These are phyloP conservation scores for Semaprochilodus insignis DNA, from an alignment of 2,797 vertebrate species.

Conservation along the genomic window DNA sequence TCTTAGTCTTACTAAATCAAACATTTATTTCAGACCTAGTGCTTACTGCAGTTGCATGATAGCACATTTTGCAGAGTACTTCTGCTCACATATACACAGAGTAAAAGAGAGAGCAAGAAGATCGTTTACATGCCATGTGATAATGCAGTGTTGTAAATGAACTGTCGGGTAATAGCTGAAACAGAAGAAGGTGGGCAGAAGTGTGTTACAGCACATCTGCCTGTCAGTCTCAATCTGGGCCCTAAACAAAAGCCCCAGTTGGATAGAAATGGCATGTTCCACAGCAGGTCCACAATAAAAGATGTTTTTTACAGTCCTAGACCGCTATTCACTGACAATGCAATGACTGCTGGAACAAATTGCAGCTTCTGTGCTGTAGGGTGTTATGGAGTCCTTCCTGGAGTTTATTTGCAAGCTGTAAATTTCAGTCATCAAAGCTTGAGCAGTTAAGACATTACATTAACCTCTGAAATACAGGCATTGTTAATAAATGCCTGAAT, in stretches of 20 bases:
- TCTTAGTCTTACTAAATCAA: no score
- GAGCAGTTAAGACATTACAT: background rate
- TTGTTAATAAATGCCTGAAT: background rate
- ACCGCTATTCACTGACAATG: conserved; percentile 21
- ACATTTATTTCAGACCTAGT: no score
- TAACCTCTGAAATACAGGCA: conserved; percentile 1
- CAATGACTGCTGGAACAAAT: conserved; percentile 40
- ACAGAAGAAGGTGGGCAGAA: background rate
- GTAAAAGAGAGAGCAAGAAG: background rate
- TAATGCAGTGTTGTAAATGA: background rate
- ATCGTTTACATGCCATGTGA: background rate
- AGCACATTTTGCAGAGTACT: no score
- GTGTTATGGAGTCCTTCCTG: conserved; percentile 28
- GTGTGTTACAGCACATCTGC: conserved; percentile 9
- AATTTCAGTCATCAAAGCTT: conserved; percentile 19
- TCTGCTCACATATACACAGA: no score
- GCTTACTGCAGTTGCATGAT: no score
- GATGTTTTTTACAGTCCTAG: conserved; percentile 13
- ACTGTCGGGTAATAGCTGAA: background rate
- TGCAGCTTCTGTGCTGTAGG: conserved; percentile 10
- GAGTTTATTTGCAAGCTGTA: conserved; percentile 43
- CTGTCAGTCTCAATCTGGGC: conserved; percentile 7
- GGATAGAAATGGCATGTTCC: background rate
- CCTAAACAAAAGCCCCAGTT: conserved; percentile 20
- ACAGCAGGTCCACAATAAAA: conserved; percentile 23